Conservation (phyloP, 1,140 invertebrate genomes). For the Epicauta chinensis region DNA sequence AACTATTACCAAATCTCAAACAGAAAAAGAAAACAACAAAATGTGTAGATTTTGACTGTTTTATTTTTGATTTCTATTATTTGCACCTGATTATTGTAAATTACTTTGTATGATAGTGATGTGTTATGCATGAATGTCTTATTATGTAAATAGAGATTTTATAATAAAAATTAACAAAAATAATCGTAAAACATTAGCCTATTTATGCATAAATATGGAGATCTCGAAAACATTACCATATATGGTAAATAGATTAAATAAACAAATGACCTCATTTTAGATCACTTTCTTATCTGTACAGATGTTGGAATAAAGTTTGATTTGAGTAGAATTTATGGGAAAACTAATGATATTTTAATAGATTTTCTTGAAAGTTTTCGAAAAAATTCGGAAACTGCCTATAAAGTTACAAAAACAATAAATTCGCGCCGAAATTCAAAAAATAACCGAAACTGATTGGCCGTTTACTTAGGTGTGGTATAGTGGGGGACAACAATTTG, state of each 20-base stretch:
- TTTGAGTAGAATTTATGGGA: not conserved
- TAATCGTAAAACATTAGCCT: too few relatives aligned
- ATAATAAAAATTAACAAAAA: too few relatives aligned
- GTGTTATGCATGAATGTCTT: not conserved
- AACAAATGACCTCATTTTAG: conserved; percentile 3
- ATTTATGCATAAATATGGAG: not conserved
- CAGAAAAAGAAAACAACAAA: not conserved
- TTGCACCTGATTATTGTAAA: conserved; percentile 1
- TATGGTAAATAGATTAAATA: conserved; percentile 1
- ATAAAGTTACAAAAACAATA: too few relatives aligned
- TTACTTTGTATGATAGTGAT: not conserved
- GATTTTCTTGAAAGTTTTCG: too few relatives aligned
- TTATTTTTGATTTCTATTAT: not conserved
- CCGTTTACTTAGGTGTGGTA: not conserved
- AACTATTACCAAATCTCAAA: not conserved
- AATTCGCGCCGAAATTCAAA: not conserved
- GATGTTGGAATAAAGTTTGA: not conserved
- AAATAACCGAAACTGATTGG: not conserved
- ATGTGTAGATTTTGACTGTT: not conserved
- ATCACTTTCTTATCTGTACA: not conserved
- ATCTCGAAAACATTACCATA: conserved; percentile 6
- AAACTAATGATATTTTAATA: not conserved
- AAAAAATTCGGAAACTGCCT: too few relatives aligned
- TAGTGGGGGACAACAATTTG: not conserved
- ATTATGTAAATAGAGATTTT: too few relatives aligned